Base-by-base conservation (phyloP, 2,797 vertebrate genomes). In the Macroramphosus scolopax region DNA sequence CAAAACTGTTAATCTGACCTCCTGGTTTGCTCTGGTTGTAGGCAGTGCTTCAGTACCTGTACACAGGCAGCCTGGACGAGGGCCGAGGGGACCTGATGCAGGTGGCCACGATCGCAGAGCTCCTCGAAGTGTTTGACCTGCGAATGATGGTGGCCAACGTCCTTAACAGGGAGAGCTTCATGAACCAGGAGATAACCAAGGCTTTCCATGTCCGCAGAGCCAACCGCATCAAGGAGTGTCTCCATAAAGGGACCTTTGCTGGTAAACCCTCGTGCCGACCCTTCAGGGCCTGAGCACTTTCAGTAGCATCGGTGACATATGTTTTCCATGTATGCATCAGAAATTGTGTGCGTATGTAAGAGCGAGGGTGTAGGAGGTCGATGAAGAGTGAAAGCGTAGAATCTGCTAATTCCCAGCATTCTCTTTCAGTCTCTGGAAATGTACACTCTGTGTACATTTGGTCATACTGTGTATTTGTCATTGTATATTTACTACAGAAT, bases 151-250 rank as follows among this genome's bases (percentile, higher is more conserved):
- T 96, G 74, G 94, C 94, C 57, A 96, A 96, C 1, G 86, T 93
- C 33, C 90, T 95, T 60, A 96, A 95, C 86, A 88, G 89, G 59
- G 94, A 96, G 78, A 94, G 93, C 77, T 96, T 96, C 89, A 96
- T 96, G 93, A 96, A 96, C 82, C 92, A 92, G 77, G 94, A 96
- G 84, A 96, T 96, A 86, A 95, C 93, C 73, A 95, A 94, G 85
- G 93, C 94, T 60, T 96, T 95, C 85, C 94, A 95, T 0, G 92
- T 96, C 36, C 92, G 94, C 35, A 89, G 93, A 5, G 92, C 93
- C 82, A 96, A 96, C 78, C 92, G 94, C 60, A 92, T 96, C 88
- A 93, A 93, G 84, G 94, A 96, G 87, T 91, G 90, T 68, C 90
- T 96, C 64, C 88, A 65, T 64, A 93, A 92, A 72, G 94, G 93